Evolutionary conservation across 2,797 vertebrate genomes (phyloP).

Genomic region (Rhinoraja longicauda): DNA sequence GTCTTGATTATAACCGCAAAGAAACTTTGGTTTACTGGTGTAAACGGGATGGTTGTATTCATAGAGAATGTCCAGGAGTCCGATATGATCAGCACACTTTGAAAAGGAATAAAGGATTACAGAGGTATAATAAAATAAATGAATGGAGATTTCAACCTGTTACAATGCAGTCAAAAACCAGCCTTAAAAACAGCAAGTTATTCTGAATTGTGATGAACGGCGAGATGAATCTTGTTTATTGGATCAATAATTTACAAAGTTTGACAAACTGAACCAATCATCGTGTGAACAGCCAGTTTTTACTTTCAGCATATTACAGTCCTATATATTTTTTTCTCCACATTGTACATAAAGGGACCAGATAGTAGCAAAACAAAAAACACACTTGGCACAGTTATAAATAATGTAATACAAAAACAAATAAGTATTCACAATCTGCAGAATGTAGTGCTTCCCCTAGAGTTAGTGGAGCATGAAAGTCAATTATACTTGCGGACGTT

Average conservation of each 20-base stretch:
- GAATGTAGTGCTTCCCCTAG: background rate
- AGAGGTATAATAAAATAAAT: background rate
- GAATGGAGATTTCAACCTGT: background rate
- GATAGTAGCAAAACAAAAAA: constrained; percentile 67
- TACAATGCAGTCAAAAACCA: background rate
- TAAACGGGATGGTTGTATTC: background rate
- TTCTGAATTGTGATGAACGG: background rate
- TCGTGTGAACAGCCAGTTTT: constrained; percentile 70
- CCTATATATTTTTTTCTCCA: constrained; percentile 61
- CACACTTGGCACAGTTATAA: constrained; percentile 75
- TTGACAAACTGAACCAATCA: constrained; percentile 63
- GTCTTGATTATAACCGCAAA: background rate
- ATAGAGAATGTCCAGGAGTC: no score
- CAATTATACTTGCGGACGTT: background rate
- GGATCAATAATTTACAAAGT: constrained; percentile 76
- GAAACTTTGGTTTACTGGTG: background rate
- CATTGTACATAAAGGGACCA: constrained; percentile 62
- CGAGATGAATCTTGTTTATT: constrained; percentile 60
- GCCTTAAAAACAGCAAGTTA: background rate
- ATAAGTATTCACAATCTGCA: constrained; percentile 34
- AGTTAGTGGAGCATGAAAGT: background rate
- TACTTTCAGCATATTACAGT: constrained; percentile 65
- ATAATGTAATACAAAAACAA: constrained; percentile 50
- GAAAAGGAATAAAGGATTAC: no score
- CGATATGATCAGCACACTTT: background rate